Conservation (phyloP, 2,797 vertebrate species). For the Aselliscus stoliczkanus region DNA sequence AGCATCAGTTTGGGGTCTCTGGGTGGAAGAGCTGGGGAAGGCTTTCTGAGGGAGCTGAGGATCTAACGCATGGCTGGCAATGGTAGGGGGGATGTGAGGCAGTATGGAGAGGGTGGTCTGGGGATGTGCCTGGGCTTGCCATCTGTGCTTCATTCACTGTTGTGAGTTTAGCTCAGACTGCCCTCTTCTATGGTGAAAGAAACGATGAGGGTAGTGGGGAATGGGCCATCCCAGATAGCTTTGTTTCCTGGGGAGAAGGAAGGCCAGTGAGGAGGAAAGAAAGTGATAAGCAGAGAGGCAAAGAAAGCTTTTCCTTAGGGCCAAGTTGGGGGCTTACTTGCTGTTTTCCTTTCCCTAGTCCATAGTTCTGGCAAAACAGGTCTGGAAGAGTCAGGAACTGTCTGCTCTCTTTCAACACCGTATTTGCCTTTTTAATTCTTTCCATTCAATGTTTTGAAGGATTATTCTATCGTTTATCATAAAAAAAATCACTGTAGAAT, state of each 20-base stretch:
- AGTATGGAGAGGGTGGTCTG: background rate
- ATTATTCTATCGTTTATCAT: background rate
- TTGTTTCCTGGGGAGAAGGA: no score
- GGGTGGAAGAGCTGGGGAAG: background rate
- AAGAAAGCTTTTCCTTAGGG: background rate
- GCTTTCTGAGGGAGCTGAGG: background rate
- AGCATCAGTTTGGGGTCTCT: background rate
- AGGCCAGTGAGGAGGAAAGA: background rate
- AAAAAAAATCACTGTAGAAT: background rate
- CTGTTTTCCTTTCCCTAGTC: background rate
- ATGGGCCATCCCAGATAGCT: background rate
- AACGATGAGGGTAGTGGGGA: background rate
- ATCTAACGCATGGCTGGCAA: background rate
- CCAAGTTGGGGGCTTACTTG: background rate
- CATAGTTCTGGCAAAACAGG: background rate
- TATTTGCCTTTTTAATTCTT: slow-evolving; percentile 9
- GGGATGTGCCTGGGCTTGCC: no score
- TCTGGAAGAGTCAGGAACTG: background rate
- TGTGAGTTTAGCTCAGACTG: background rate
- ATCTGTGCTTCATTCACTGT: background rate
- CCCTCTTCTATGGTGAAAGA: background rate
- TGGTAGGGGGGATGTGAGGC: no score
- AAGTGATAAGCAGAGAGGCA: background rate
- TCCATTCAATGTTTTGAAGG: background rate
- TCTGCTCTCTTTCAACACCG: background rate